Evolutionary conservation across 1,140 invertebrate genomes (phyloP), one percentile per base, ranked within the genome.

Genomic region (Ctenoplectra terminalis): DNA sequence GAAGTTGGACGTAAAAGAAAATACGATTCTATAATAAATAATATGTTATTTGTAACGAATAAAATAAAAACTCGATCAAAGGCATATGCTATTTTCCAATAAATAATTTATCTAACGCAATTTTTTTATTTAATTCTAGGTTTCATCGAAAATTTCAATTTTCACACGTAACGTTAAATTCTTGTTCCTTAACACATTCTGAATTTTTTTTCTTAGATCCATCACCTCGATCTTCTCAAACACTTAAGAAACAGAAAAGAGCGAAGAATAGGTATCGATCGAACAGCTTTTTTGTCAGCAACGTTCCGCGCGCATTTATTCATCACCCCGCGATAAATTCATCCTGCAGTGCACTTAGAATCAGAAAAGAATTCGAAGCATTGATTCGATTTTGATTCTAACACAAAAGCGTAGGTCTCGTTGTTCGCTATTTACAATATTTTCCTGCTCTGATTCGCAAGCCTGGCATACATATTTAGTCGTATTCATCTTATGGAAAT

Each of bases 401-500:
- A 8, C 5, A 48, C 20, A 71, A 71, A 71, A 26, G 31, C 26
- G 20, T 40, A 20, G 6, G n/a, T n/a, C n/a, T n/a, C n/a, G n/a
- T n/a, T n/a, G n/a, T n/a, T n/a, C n/a, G n/a, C n/a, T n/a, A n/a
- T 20, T 26, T 23, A 11, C 5, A 69, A 50, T 50, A 69, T 50
- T 50, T 34, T 52, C 20, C 29, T 9, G 15, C 4, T 13, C 3
- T 3, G 11, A 34, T 23, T n/a, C 31, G 2, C 17, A 20, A 2
- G 15, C 26, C 26, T 15, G 17, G 13, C 17, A 23, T 23, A 20
- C 26, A 69, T 58, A 58, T 72, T 72, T 31, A 23, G 37, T 31
- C 26, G 23, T 4, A 37, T 50, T 70, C 40, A 34, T 43, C 37
- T 58, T 29, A 73, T 73, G 56, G 40, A 73, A 73, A 73, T 46